Percentiles rank a stretch among this genome's conserved stretches.
Conservation (phyloP, 1,140 invertebrate genomes). For the Venturia canescens region DNA sequence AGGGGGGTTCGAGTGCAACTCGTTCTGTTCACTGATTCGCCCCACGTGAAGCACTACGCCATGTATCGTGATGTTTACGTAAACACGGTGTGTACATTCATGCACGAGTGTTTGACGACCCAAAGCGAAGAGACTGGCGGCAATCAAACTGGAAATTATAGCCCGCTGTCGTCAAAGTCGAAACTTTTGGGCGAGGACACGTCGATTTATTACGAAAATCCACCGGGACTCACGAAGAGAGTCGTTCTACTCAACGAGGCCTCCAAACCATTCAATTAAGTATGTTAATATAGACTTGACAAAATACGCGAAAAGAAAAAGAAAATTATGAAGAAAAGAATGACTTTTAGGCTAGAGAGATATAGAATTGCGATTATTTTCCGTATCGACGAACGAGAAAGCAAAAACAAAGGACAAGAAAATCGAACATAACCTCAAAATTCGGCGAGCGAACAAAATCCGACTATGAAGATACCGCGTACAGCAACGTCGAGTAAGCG, state of each 20-base stretch:
- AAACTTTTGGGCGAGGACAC: conserved; percentile 40
- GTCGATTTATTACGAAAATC: conserved; percentile 45
- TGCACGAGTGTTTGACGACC: conserved; percentile 78
- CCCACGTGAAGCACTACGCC: conserved; percentile 84
- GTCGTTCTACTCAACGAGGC: conserved; percentile 65
- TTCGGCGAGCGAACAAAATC: background rate
- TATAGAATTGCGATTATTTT: conserved; percentile 47
- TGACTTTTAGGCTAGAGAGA: conserved; percentile 5
- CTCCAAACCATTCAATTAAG: conserved; percentile 50
- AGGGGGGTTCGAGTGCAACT: conserved; percentile 80
- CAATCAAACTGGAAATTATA: background rate
- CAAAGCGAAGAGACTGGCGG: conserved; percentile 25
- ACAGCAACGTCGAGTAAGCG: too few relatives aligned
- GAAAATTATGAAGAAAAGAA: conserved; percentile 29
- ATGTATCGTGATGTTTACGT: conserved; percentile 81
- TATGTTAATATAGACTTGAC: background rate
- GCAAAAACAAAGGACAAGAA: conserved; percentile 1
- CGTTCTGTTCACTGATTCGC: conserved; percentile 82
- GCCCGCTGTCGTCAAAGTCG: background rate
- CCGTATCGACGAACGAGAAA: conserved; percentile 32
- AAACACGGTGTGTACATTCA: conserved; percentile 79
- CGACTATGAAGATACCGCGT: too few relatives aligned
- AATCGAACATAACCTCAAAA: background rate
- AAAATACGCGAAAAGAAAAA: background rate
- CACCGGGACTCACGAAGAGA: conserved; percentile 60